Evolutionary conservation across 2,797 vertebrate genomes (phyloP).

Genomic region (Eulemur mongoz): DNA sequence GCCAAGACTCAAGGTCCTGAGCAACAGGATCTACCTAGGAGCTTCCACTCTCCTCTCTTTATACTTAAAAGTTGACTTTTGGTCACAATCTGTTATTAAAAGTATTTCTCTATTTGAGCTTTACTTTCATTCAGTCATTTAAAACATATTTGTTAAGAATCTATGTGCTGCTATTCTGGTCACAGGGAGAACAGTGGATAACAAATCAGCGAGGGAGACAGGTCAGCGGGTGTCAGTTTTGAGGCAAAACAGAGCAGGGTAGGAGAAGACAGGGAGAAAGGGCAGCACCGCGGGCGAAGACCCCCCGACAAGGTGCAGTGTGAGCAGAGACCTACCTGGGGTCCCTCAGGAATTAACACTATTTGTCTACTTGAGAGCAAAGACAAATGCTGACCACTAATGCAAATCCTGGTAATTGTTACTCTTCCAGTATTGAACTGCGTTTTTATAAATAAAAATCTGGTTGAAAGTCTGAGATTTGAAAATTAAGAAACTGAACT

Average conservation of each 20-base stretch:
- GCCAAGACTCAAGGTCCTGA: not conserved
- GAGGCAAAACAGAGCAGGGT: not conserved
- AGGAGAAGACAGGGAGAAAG: not conserved
- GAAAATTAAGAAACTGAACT: slow-evolving; percentile 2
- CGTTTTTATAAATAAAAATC: slow-evolving; percentile 21
- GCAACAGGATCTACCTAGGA: fast-evolving
- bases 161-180: not conserved
- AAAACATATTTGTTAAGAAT: not conserved
- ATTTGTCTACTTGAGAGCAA: not conserved
- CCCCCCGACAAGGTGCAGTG: not conserved
- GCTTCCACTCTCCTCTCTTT: not conserved
- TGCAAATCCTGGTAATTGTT: not conserved
- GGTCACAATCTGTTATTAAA: not conserved
- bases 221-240: not conserved
- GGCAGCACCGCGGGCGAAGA: not conserved
- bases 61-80: not conserved
- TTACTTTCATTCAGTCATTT: not conserved
- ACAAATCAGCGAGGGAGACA: not conserved
- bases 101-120: not conserved
- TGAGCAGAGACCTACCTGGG: not conserved
- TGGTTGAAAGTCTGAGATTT: not conserved
- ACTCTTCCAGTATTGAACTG: not conserved
- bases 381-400: not conserved
- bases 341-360: not conserved
- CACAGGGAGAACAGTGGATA: not conserved